Evolutionary conservation across 2,113 vertebrate species (phyloP).

Genomic region (human (Homo sapiens)): GRCh38 chr3:20475001-20475500

Average conservation of each 20-base stretch:
- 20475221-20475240: neutral
- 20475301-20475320: neutral
- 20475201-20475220: neutral
- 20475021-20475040: neutral
- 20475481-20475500: neutral
- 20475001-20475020: neutral
- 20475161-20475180: neutral
- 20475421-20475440: neutral
- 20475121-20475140: neutral
- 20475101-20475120: neutral
- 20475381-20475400: neutral
- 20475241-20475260: neutral
- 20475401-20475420: neutral
- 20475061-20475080: neutral
- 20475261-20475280: neutral
- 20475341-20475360: neutral
- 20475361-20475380: neutral
- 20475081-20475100: rapidly evolving
- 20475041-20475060: neutral
- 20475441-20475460: neutral
- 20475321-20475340: neutral
- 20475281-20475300: neutral
- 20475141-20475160: neutral
- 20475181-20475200: neutral
- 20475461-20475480: neutral